Evolutionary conservation across 2,888 invertebrate species (phyloP), one percentile per base, ranked within the genome.

Genomic region (Coecobrya sp.): DNA sequence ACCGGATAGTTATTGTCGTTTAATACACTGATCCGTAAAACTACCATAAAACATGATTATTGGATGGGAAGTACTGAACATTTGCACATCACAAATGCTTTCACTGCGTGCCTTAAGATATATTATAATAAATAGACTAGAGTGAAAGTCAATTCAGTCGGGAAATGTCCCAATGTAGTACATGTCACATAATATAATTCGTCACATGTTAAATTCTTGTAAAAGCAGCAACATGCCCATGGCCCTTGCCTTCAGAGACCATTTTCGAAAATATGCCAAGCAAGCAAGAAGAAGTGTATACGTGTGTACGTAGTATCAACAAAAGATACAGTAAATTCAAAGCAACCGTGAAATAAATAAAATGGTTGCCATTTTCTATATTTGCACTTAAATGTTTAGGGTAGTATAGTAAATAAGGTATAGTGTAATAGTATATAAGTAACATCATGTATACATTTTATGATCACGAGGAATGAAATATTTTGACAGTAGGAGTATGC

Each of bases 181-280:
- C 42, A 55, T 81, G 81, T 81, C 81, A 81, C 81, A 59, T 62
- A 84, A 62, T 62, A 84, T 42, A 36, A 84, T 59, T 84, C 62
- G 62, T 76, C 73, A 76, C 45, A 76, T 62, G 52, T 81, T 55
- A 81, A 52, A 30, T 22, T 30, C 30, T 27, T 55, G n/a, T 19
- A 55, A 55, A 30, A 8, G 79, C 25, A 79, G 73, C 7, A 81
- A 30, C 81, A 16, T 8, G 25, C 49, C 73, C 11, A 76, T 30
- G 73, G 49, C 8, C 73, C 19, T 45, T 0, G 36, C 70, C 36
- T 8, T 70, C 36, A 55, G 62, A 42, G 84, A 84, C 62, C 84
- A 62, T 84, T 84, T 84, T 84, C 84, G 36, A 62, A 84, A 84
- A 84, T 84, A 22, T 84, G 84, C 62, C 55, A 81, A 52, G 45